Evolutionary conservation across 2,797 vertebrate species (phyloP).

Genomic region (Tolypeutes matacus): DNA sequence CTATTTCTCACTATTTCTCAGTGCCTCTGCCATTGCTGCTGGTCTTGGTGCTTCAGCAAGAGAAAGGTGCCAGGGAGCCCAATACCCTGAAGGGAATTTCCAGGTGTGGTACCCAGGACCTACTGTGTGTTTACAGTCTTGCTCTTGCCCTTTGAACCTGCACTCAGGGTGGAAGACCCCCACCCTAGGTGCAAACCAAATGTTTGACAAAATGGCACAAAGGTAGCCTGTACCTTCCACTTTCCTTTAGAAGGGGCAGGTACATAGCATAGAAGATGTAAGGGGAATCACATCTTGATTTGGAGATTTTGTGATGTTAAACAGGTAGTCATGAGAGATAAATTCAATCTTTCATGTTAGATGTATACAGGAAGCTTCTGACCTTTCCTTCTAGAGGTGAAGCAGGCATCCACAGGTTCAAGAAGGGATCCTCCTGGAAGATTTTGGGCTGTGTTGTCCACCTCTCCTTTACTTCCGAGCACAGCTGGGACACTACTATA

Average conservation of each 20-base stretch:
- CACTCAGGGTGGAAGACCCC: neutral
- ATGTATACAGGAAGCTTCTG: neutral
- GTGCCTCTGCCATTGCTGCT: neutral
- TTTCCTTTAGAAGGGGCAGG: neutral
- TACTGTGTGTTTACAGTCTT: neutral
- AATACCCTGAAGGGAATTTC: neutral
- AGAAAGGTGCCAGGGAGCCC: neutral
- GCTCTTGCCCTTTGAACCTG: neutral
- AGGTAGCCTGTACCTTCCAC: neutral
- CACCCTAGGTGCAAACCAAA: neutral
- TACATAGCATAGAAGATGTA: neutral
- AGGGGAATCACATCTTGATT: neutral
- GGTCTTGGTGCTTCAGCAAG: neutral
- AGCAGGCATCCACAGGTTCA: fast-evolving
- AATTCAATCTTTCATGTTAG: neutral
- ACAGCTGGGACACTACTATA: neutral
- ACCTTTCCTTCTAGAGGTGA: neutral
- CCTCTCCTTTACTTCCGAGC: slow-evolving; percentile 44
- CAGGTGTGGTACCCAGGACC: neutral
- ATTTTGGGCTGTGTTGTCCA: neutral
- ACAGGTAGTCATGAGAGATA: neutral
- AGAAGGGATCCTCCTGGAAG: neutral
- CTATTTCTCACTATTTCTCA: neutral
- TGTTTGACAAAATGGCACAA: neutral
- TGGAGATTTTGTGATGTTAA: neutral